These are phyloP conservation scores for Crossaster papposus DNA, from an alignment of 53 echinoderm and acorn worm genomes.

Conservation along the genomic window DNA sequence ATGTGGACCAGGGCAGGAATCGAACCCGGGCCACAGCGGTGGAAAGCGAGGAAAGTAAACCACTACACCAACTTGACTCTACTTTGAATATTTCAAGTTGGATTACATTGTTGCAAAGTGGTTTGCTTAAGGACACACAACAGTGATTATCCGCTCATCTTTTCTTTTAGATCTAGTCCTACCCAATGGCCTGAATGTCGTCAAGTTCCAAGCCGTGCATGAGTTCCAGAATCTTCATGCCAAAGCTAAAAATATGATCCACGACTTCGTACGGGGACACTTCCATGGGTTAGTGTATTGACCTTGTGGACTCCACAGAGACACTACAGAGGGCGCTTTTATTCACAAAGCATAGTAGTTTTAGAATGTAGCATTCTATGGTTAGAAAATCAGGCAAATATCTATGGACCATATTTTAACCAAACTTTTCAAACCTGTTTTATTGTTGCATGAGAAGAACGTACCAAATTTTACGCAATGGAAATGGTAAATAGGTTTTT, in stretches of 20 bases:
- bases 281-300: slow-evolving; percentile 85
- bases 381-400: too few relatives aligned
- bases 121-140: not conserved
- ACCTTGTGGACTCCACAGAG: not conserved
- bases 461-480: too few relatives aligned
- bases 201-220: slow-evolving; percentile 94
- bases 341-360: too few relatives aligned
- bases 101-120: slow-evolving; percentile 1
- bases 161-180: slow-evolving; percentile 76
- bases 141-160: not conserved
- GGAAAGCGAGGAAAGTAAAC: too few relatives aligned
- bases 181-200: slow-evolving; percentile 94
- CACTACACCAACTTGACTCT: too few relatives aligned
- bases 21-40: too few relatives aligned
- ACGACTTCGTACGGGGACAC: slow-evolving; percentile 94
- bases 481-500: too few relatives aligned
- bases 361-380: too few relatives aligned
- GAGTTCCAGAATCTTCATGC: slow-evolving; percentile 97
- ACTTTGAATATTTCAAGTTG: not conserved
- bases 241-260: slow-evolving; percentile 94
- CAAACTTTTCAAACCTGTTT: too few relatives aligned
- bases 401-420: too few relatives aligned
- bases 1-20: too few relatives aligned
- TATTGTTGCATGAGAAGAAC: too few relatives aligned
- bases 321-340: not conserved